Conservation (phyloP, 2,888 invertebrate genomes). For the Scaptomyza caliginosa region DNA sequence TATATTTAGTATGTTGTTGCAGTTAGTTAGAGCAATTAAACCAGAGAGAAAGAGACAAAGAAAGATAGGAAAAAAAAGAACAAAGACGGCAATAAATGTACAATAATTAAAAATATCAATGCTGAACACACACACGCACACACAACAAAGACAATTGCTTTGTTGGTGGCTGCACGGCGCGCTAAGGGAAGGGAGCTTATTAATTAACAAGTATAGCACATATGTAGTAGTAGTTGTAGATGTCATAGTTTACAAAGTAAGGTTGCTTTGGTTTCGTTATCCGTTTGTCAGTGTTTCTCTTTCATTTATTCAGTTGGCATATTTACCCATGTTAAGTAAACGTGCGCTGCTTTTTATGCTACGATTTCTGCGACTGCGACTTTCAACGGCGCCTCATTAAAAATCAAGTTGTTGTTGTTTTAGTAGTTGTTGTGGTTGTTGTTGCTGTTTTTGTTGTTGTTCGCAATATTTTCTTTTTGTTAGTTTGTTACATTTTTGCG, state of each 20-base stretch:
- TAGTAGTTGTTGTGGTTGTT: slow-evolving; percentile 26
- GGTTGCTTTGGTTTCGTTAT: slow-evolving; percentile 5
- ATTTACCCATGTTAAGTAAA: slow-evolving; percentile 80
- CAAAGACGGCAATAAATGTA: slow-evolving; percentile 43
- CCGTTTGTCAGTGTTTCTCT: not conserved
- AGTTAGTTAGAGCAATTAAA: slow-evolving; percentile 26
- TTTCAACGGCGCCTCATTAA: slow-evolving; percentile 51
- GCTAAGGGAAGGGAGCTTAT: slow-evolving; percentile 48
- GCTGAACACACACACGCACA: slow-evolving; percentile 23
- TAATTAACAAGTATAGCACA: slow-evolving; percentile 38
- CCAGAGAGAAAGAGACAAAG: slow-evolving; percentile 37
- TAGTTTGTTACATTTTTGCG: slow-evolving; percentile 59
- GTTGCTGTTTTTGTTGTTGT: slow-evolving; percentile 41
- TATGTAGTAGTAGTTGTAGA: slow-evolving; percentile 1
- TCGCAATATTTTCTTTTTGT: slow-evolving; percentile 39
- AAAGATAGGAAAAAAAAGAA: slow-evolving; percentile 43
- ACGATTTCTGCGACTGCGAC: slow-evolving; percentile 57
- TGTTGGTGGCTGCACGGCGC: slow-evolving; percentile 33
- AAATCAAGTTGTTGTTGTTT: slow-evolving; percentile 22
- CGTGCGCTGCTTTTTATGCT: slow-evolving; percentile 69
- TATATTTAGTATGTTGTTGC: slow-evolving; percentile 43
- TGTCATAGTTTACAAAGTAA: slow-evolving; percentile 13
- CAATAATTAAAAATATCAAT: slow-evolving; percentile 32
- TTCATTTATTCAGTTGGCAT: slow-evolving; percentile 42
- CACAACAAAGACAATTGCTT: slow-evolving; percentile 17